phyloP scores from a whole-genome alignment of 2,797 vertebrate genomes.

The Sebastes oblongus region DNA sequence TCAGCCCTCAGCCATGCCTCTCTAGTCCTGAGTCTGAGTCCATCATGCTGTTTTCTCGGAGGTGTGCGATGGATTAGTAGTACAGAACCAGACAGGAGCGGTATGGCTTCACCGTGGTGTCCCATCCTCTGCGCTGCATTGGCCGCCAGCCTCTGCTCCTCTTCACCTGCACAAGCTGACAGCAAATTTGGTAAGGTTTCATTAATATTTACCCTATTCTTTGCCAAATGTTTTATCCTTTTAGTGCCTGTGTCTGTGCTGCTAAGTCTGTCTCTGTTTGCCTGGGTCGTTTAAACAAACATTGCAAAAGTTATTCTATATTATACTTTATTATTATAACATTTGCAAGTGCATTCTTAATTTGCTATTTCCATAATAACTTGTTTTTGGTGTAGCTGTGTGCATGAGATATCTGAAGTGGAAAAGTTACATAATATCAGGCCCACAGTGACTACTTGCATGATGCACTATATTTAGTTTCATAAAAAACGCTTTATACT shows the following conservation, averaged over 20 bases:
- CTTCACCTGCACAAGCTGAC: conserved; percentile 65
- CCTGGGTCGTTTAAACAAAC: background rate
- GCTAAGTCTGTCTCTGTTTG: background rate
- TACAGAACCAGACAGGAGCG: conserved; percentile 48
- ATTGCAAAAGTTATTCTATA: conserved; percentile 40
- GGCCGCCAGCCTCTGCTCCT: conserved; percentile 66
- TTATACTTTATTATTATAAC: background rate
- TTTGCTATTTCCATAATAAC: background rate
- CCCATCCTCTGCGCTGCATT: conserved; percentile 71
- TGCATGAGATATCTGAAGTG: conserved; percentile 11
- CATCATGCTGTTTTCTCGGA: conserved; percentile 67
- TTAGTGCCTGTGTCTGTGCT: background rate
- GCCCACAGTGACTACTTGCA: conserved; percentile 17
- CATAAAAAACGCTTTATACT: background rate
- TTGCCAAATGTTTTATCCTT: background rate
- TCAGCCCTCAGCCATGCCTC: conserved; percentile 1
- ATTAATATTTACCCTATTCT: background rate
- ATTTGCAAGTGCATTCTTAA: background rate
- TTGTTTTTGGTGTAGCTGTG: background rate
- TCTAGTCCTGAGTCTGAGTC: background rate
- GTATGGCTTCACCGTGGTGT: conserved; percentile 73
- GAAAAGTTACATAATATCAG: conserved; percentile 65
- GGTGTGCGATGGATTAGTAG: conserved; percentile 73
- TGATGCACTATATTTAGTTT: background rate
- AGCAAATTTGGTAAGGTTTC: conserved; percentile 80